Evolutionary conservation across 2,113 vertebrate species (phyloP), one percentile per base, ranked within the genome.

Genomic region (Phasianus colchicus): DNA sequence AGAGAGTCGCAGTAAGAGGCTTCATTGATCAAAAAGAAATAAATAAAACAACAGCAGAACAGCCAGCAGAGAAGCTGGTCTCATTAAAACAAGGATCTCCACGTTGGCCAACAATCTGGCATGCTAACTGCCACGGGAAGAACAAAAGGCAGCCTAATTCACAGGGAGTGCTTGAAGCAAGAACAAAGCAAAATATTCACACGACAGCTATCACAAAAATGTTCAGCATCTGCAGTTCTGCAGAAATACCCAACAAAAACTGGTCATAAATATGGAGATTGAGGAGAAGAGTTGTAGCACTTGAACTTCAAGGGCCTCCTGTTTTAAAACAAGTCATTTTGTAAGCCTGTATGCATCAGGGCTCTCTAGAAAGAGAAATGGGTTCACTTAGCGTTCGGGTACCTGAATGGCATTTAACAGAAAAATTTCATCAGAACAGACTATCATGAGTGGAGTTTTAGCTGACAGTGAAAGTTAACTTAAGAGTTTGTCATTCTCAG

Each of bases 101-200:
- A 97, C 96, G 97, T 63, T 96, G 95, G 86, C 94, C 95, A 97
- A 97, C 97, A 97, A 98, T 96, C 82, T 76, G 94, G 96, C 96
- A 95, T 89, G 92, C 96, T 96, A 97, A 93, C 96, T 97, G 97
- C 97, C 97, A 98, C 92, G 83, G 54, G 13, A 96, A 93, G 69
- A 97, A 98, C 97, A 98, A 98, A 98, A 96, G 97, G 65, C 86
- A 92, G 96, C 96, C 95, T 93, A 95, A 97, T 97, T 97, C 94
- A 95, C 66, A 88, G 94, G 69, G 92, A 93, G 89, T 32, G 74
- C 95, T 83, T 82, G 50, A 87, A 90, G 67, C 75, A 84, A 2
- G 77, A 95, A 97, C 96, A 98, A 97, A 98, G 94, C 48, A 95
- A 96, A 97, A 97, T 83, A 97, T 95, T 97, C 98, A 98, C 96